Evolutionary conservation across 2,113 vertebrate species (phyloP).

Genomic region (Struthidea cinerea): DNA sequence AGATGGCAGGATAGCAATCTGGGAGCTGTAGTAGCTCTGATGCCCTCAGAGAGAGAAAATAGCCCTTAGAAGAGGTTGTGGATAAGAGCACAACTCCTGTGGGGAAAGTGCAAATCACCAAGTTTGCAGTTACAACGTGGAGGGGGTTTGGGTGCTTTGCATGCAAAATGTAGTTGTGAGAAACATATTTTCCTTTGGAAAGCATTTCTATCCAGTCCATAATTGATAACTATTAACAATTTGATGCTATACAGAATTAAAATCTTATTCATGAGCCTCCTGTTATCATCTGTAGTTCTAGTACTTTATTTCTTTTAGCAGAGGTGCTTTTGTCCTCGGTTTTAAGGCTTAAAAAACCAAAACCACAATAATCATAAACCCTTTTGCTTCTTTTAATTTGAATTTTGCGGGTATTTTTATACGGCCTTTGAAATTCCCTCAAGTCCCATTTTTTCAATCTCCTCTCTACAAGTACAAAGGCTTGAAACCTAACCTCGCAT

Average conservation of each 20-base stretch:
- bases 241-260: not conserved
- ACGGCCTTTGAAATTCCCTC: not conserved
- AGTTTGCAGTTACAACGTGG: not conserved
- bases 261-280: not conserved
- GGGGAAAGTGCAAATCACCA: not conserved
- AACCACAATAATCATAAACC: not conserved
- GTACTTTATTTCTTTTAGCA: not conserved
- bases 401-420: not conserved
- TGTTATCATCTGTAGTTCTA: not conserved
- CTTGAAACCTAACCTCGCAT: not conserved
- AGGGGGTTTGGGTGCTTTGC: not conserved
- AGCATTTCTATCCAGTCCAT: not conserved
- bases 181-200: not conserved
- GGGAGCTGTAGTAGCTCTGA: not conserved
- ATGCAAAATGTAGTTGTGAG: not conserved
- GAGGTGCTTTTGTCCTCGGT: not conserved
- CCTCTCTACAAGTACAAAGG: not conserved
- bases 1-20: not conserved
- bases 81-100: not conserved
- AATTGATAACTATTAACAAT: not conserved
- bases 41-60: not conserved
- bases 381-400: not conserved
- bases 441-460: not conserved
- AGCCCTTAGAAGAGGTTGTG: not conserved
- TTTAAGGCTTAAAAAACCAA: not conserved